These are phyloP conservation scores for Gymnoscelis rufifasciata DNA, from an alignment of 2,888 invertebrate species.

Conservation along the genomic window DNA sequence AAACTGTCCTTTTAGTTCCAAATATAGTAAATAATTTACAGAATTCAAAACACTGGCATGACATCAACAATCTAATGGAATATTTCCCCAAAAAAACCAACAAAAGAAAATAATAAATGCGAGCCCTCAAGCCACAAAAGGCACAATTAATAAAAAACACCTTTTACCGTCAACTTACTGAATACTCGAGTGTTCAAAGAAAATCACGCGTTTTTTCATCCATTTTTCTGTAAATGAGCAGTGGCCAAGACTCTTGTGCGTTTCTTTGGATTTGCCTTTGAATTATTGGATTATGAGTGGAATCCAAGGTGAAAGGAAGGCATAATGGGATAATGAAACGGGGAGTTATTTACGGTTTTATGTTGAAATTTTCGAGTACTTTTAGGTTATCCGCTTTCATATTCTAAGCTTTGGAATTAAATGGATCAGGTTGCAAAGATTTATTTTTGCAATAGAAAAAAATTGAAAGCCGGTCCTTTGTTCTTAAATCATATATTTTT, in stretches of 20 bases:
- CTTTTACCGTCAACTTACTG: slow-evolving; percentile 1
- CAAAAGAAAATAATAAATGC: slow-evolving; percentile 3
- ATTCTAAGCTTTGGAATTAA: neutral
- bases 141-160: slow-evolving; percentile 1
- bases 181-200: slow-evolving; percentile 11
- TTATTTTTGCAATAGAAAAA: no score
- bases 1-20: no score
- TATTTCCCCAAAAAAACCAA: neutral
- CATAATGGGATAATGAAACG: slow-evolving; percentile 5
- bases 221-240: slow-evolving; percentile 7
- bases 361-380: neutral
- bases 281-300: slow-evolving; percentile 10
- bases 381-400: neutral
- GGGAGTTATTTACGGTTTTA: slow-evolving; percentile 1
- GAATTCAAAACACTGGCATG: no score
- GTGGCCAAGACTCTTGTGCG: neutral
- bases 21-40: no score
- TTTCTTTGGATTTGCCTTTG: slow-evolving; percentile 9
- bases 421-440: no score
- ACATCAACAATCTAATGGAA: no score
- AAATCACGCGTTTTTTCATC: slow-evolving; percentile 14
- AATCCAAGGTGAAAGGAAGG: slow-evolving; percentile 6
- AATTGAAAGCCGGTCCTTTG: no score
- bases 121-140: slow-evolving; percentile 1
- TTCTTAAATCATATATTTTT: no score